Conservation (phyloP, 2,797 vertebrate genomes). For the Channa striata region DNA sequence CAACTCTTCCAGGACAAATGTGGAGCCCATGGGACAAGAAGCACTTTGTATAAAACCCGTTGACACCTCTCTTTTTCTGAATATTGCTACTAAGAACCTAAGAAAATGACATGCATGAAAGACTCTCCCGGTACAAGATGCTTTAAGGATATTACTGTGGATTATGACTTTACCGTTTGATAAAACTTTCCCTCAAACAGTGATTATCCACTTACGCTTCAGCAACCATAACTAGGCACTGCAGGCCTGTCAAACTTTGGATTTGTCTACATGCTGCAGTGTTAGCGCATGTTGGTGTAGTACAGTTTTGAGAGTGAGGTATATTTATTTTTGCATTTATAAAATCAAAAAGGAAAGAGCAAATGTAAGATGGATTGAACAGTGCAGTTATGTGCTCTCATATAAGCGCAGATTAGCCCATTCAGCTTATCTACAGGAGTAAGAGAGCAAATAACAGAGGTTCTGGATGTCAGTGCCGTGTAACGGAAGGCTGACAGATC, state of each 20-base stretch:
- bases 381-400: too few species aligned
- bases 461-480: too few species aligned
- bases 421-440: too few species aligned
- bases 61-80: constrained; percentile 18
- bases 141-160: constrained; percentile 5
- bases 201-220: constrained; percentile 5
- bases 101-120: background rate
- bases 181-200: constrained; percentile 3
- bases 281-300: background rate
- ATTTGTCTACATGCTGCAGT: background rate
- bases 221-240: background rate
- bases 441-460: too few species aligned
- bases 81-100: background rate
- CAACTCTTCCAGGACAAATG: constrained; percentile 43
- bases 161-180: background rate
- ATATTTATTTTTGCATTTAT: background rate
- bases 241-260: background rate
- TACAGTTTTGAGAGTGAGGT: background rate
- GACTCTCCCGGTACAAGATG: constrained; percentile 12
- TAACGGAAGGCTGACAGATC: background rate
- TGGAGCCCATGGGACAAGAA: constrained; percentile 32
- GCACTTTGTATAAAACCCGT: constrained; percentile 36
- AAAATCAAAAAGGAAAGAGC: too few species aligned
- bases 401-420: too few species aligned
- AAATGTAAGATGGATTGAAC: too few species aligned